phyloP scores from a whole-genome alignment of 2,113 vertebrate species.

The Nyctibius bracteatus region DNA sequence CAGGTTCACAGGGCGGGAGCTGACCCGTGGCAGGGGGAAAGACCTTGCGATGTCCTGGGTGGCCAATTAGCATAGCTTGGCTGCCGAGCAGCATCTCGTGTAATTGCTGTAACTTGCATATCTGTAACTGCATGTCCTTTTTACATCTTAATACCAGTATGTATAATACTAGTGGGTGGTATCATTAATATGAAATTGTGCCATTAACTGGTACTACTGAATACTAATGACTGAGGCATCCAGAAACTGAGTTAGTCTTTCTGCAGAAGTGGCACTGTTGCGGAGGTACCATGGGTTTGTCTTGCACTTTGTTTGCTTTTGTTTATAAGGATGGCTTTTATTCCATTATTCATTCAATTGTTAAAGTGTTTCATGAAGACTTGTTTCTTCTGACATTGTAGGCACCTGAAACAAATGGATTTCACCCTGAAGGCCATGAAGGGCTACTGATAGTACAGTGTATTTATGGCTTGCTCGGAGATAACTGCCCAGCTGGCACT shows the following conservation, averaged over 20 bases:
- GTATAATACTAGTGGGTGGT: neutral
- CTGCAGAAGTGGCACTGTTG: neutral
- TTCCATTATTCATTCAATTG: neutral
- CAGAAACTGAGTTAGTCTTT: neutral
- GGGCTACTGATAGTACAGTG: neutral
- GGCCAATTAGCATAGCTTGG: neutral
- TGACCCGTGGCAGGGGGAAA: neutral
- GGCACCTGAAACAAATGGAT: neutral
- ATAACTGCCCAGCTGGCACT: neutral
- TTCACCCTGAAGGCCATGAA: neutral
- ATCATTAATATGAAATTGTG: neutral
- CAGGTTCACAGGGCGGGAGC: neutral
- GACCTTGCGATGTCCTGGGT: neutral
- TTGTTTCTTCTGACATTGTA: neutral
- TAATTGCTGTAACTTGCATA: neutral
- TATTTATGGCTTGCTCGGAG: neutral
- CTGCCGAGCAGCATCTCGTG: accelerated
- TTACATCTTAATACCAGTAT: neutral
- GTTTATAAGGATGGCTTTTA: neutral
- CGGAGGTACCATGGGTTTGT: neutral
- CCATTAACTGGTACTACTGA: neutral
- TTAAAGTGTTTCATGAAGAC: neutral
- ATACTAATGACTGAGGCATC: neutral
- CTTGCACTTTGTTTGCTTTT: neutral
- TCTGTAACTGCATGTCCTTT: neutral